These are phyloP conservation scores for Lichenostomus cassidix DNA, from an alignment of 2,113 vertebrate species.

Conservation along the genomic window DNA sequence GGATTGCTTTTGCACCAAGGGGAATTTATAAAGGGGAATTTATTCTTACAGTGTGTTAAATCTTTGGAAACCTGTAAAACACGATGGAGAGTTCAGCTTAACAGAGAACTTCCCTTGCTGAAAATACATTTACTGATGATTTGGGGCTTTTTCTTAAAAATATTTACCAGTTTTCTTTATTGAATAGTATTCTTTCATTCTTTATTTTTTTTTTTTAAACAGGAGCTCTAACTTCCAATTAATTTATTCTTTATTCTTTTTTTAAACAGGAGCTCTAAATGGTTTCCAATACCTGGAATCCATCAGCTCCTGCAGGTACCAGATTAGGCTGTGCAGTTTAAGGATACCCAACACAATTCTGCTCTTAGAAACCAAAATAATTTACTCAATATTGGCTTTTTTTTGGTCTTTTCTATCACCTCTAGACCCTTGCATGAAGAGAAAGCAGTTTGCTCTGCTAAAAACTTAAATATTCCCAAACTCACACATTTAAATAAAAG, in stretches of 20 bases:
- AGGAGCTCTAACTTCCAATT: background rate
- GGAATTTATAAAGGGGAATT: background rate
- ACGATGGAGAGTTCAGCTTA: background rate
- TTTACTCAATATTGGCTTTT: background rate
- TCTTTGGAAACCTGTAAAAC: background rate
- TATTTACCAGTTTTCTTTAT: background rate
- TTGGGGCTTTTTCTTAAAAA: background rate
- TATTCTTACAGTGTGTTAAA: background rate
- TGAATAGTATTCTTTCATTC: background rate
- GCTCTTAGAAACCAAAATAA: background rate
- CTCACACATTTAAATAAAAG: background rate
- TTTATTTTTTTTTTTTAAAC: background rate
- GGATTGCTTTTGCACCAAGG: accelerated
- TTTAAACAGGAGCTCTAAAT: background rate
- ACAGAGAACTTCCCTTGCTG: background rate
- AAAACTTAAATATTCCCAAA: background rate
- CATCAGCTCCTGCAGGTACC: background rate
- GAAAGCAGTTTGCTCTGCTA: background rate
- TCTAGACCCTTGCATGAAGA: background rate
- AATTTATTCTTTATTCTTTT: background rate
- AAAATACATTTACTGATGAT: background rate
- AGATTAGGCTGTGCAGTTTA: accelerated
- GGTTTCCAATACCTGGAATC: background rate
- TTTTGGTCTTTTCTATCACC: background rate
- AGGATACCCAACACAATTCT: background rate